Base-by-base conservation (phyloP, 2,888 invertebrate species). In the Molanna angustata region DNA sequence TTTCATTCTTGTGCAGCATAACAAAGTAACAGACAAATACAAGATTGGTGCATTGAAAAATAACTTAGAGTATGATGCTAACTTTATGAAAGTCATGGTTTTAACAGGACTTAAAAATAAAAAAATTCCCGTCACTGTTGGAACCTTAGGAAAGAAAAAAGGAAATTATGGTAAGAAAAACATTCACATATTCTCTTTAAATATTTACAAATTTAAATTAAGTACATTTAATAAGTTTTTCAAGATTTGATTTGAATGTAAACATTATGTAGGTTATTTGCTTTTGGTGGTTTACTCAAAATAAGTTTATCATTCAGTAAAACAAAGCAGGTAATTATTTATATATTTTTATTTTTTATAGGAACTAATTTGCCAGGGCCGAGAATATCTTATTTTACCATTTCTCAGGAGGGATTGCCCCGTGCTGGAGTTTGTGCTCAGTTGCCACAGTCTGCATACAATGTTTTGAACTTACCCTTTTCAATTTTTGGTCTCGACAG, bases 401-500 rank as follows among this genome's bases (percentile, higher is more conserved):
- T 88, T 59, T 91, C 91, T n/a, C 88, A 91, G 66, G 90, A 93
- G 67, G 94, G 94, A 0, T 82, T 81, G 45, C 79, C 81, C 44
- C 83, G 92, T 58, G 85, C 83, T 55, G 92, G 92, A 19, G 84
- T 86, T 14, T 90, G 92, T 46, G 87, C 90, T 0, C 97, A 98
- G 68, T 69, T 96, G 41, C 86, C 94, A 0, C 95, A 96, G 69
- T 93, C 94, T 18, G 90, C 94, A 1, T 90, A 96, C 68, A 89
- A 90, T 68, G 84, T 94, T 1, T 78, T 99, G n/a, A 94, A 95
- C 69, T 73, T 97, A 50, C 98, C 99, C 0, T 99, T 94, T 69
- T 89, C 90, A 0, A 88, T 95, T 60, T 98, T 99, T 72, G 99
- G 99, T 1, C 77, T 99, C n/a, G 99, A 98, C 2, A 83, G 95